Conservation (phyloP, 2,797 vertebrate genomes). For the Anas bahamensis region DNA sequence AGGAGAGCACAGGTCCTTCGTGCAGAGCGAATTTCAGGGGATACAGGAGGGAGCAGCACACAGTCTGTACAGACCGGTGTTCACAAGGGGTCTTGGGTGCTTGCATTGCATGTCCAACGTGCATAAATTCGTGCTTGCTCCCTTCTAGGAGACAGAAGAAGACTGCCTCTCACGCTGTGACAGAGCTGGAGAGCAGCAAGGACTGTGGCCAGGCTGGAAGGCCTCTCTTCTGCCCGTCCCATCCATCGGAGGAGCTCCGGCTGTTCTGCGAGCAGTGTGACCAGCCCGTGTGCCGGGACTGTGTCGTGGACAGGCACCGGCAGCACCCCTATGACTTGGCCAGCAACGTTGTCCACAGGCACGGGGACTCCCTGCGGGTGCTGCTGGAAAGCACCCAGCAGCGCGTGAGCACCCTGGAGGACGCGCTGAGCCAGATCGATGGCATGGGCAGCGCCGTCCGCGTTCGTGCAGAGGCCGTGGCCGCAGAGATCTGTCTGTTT, state of each 20-base stretch:
- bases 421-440: conserved; percentile 79
- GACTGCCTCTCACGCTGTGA: conserved; percentile 83
- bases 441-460: conserved; percentile 71
- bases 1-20: neutral
- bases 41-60: neutral
- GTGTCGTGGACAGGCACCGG: conserved; percentile 82
- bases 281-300: conserved; percentile 87
- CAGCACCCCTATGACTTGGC: conserved; percentile 84
- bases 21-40: neutral
- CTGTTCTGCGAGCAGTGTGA: conserved; percentile 92
- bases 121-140: neutral
- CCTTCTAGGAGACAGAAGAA: conserved; percentile 89
- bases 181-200: conserved; percentile 81
- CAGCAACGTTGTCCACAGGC: conserved; percentile 76
- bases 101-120: neutral
- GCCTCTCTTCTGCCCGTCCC: conserved; percentile 84
- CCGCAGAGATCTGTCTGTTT: conserved; percentile 81
- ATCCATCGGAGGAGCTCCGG: conserved; percentile 87
- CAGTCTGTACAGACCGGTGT: neutral
- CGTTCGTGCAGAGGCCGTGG: conserved; percentile 72
- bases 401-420: conserved; percentile 79
- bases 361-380: conserved; percentile 83
- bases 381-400: conserved; percentile 82
- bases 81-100: neutral
- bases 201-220: conserved; percentile 77